Evolutionary conservation across 1,140 invertebrate genomes (phyloP).

Genomic region (Venturia canescens): DNA sequence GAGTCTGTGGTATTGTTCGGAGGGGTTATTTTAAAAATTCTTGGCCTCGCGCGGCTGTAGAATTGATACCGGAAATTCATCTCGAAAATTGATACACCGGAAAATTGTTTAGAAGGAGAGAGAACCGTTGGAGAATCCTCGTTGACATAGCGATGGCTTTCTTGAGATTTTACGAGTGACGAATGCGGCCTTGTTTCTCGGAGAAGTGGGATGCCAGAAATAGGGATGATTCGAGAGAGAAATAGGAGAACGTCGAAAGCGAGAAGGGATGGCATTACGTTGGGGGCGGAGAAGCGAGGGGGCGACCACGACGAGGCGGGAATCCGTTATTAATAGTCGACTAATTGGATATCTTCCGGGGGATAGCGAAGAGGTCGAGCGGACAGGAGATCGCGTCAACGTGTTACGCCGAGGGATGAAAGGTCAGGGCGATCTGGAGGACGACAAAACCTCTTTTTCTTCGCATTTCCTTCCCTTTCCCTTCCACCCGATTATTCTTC

Average conservation of each 20-base stretch:
- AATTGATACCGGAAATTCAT: too few relatives aligned
- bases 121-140: neutral
- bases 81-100: too few relatives aligned
- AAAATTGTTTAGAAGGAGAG: neutral
- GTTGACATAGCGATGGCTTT: neutral
- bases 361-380: constrained; percentile 35
- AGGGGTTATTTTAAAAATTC: too few relatives aligned
- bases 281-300: constrained; percentile 21
- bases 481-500: neutral
- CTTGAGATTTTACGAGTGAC: neutral
- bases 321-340: constrained; percentile 70
- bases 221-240: neutral
- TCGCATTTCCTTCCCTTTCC: neutral
- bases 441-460: neutral
- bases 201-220: neutral
- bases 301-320: constrained; percentile 46
- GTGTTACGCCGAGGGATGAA: constrained; percentile 16
- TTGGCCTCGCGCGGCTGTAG: too few relatives aligned
- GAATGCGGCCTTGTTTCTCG: neutral
- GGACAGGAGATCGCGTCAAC: constrained; percentile 57
- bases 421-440: neutral
- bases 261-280: constrained; percentile 60
- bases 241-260: neutral
- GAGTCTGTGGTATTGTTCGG: too few relatives aligned
- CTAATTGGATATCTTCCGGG: constrained; percentile 68